Base-by-base conservation (phyloP, 2,797 vertebrate species). In the Leptatherina wallacei region DNA sequence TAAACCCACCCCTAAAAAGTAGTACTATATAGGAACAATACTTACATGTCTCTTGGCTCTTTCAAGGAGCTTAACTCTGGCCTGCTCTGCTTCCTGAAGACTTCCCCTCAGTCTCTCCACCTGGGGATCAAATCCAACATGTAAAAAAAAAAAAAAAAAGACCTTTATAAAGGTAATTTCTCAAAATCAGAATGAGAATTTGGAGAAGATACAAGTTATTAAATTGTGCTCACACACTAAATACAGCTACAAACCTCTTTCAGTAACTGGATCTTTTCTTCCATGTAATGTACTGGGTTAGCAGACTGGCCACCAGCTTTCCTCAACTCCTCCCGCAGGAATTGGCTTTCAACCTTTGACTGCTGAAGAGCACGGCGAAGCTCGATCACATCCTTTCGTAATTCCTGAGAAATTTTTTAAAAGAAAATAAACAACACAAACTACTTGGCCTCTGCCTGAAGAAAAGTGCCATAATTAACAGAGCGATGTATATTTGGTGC, bases 31-130 rank as follows among this genome's bases (percentile, higher is more conserved):
- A 38, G 1, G 13, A 4, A 22, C 2, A 4, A 24, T 4, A 71
- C 92, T 91, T 84, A 95, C 95, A 10, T 95, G 93, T 94, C 93
- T 91, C 82, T 95, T 95, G 16, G 94, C 94, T 74, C 93, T 87
- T 0, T 95, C 94, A 3, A 95, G 86, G 14, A 95, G 87, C 82
- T 91, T 93, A 2, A 63, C 61, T 82, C 84, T 84, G 65, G 89
- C 80, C 71, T 94, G 88, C 63, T 95, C 93, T 0, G 61, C 68
- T 69, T 94, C 91, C 73, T 78, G 85, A 20, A 95, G 85, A 62
- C 52, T 88, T 30, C 36, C 54, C 85, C 93, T 95, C 62, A 95
- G 85, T 75, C 85, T 92, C 73, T 94, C 91, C 78, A 95, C 80
- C 94, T 95, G 40, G 1, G 7, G 56, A 62, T 38, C 11, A 13